Base-by-base conservation (phyloP, 2,888 invertebrate species). In the Thereva nobilitata region DNA sequence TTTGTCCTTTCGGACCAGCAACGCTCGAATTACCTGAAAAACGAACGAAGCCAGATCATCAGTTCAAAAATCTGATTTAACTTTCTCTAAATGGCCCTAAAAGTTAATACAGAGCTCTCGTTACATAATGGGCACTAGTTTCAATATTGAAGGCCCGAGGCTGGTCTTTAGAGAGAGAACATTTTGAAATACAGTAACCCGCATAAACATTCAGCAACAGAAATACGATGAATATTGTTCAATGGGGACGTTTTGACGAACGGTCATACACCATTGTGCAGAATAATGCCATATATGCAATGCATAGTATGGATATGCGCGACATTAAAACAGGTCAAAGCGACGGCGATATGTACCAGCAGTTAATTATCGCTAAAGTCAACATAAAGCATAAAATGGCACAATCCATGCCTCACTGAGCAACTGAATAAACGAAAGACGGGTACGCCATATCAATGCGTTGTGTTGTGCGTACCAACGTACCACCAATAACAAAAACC, bases 321-420 rank as follows among this genome's bases (percentile, higher is more conserved):
- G 61, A 61, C 49, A 50, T 50, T 61, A 61, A 61, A 61, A 61
- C 61, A 61, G 61, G 50, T 50, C 61, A 61, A 61, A 61, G 50
- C 61, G 61, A 10, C 47, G 57, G 47, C 37, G 57, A 59, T 59
- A 59, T 38, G 12, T 10, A 23, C 23, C 23, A 23, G 57, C 38
- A 59, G 47, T 59, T 59, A 59, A 59, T 59, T 59, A 59, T 59
- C 45, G 57, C 57, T 47, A 59, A 47, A 47, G 57, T 38, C 47
- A 59, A 47, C 57, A 59, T 59, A 47, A 59, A 23, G 23, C 23
- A 23, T 23, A 23, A 23, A 23, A 59, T 47, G 45, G 38, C 23
- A 59, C 47, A 59, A 59, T 59, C 45, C 38, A 59, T 44, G 57
- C 45, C 57, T 45, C 57, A 59, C 57, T 23, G 57, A 47, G 5